Evolutionary conservation across 2,113 vertebrate species (phyloP).

Genomic region (Steatornis caripensis): DNA sequence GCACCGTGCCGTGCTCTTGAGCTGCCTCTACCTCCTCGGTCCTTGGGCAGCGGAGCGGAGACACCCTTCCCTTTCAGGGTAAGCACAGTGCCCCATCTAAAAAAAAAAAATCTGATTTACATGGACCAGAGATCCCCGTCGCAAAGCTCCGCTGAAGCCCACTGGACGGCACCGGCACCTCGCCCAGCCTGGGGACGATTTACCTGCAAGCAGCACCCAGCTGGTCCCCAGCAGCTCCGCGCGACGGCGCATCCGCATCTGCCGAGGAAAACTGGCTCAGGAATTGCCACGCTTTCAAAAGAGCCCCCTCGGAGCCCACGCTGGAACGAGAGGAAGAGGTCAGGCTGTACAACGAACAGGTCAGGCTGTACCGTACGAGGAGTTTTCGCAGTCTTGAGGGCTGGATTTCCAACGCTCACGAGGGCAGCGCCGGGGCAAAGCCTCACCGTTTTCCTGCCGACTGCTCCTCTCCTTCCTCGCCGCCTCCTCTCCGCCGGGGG

Average conservation of each 20-base stretch:
- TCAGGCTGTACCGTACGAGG: neutral
- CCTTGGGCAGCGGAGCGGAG: neutral
- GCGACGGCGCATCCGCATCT: neutral
- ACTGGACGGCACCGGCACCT: neutral
- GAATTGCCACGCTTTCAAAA: accelerated
- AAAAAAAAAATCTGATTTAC: accelerated
- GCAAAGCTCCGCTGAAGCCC: neutral
- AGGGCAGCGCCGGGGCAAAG: neutral
- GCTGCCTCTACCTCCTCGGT: neutral
- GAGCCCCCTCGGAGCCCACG: accelerated
- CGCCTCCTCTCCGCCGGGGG: neutral
- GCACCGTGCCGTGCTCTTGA: neutral
- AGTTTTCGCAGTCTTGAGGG: too few relatives aligned
- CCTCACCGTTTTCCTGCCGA: neutral
- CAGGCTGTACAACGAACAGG: neutral
- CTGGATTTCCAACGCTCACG: accelerated
- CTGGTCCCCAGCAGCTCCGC: neutral
- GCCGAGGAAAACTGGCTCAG: accelerated
- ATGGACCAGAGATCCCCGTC: accelerated
- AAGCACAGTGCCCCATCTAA: neutral
- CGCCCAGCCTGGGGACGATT: neutral
- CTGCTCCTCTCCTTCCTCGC: neutral
- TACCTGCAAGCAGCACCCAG: conserved; percentile 35
- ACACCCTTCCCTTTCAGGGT: neutral
- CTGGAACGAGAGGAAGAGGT: accelerated